Base-by-base conservation (phyloP, 1,140 invertebrate genomes). In the Anadara kagoshimensis region DNA sequence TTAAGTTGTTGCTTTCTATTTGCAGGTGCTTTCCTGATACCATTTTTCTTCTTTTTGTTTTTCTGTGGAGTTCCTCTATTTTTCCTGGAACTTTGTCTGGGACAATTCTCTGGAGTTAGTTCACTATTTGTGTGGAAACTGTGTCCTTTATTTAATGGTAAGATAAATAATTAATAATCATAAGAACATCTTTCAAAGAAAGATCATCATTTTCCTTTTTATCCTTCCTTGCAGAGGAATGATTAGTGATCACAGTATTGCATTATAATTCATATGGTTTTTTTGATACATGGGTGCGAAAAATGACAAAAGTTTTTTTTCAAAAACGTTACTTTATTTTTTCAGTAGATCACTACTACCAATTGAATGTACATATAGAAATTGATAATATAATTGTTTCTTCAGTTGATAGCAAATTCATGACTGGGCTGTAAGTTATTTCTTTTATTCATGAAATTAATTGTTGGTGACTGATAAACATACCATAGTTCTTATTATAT, bases 21-120 rank as follows among this genome's bases (percentile, higher is more conserved):
- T 77, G 24, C 65, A 87, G 92, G 93, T 91, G 95, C 84, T 91
- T 96, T 90, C 92, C 93, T 93, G 16, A 90, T 94, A 16, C 91
- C 92, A 0, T 93, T 94, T 78, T 87, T 92, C 18, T 86, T 92
- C 14, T 90, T 93, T 12, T 85, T 93, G 45, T 69, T 93, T 7
- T 76, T 92, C 11, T 90, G 93, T 59, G 94, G 93, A 5, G 88
- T 94, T 54, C 94, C 94, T 0, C 89, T 94, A 5, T 92, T 93
- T 36, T 92, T 95, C 65, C 89, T 95, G 63, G 94, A 95, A 86
- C 90, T 95, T 18, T 92, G 93, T 1, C 86, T 95, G 5, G 94
- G 94, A 14, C 94, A 95, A 86, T 92, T 94, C 64, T 78, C 82
- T 26, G 79, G 82, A 18, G 69, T 79, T 12, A 79, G 80, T n/a